A percentile compares a stretch with the other conserved stretches of the same genome.
These are phyloP conservation scores for Gymnogyps californianus DNA, from an alignment of 2,113 vertebrate genomes.

Conservation along the genomic window DNA sequence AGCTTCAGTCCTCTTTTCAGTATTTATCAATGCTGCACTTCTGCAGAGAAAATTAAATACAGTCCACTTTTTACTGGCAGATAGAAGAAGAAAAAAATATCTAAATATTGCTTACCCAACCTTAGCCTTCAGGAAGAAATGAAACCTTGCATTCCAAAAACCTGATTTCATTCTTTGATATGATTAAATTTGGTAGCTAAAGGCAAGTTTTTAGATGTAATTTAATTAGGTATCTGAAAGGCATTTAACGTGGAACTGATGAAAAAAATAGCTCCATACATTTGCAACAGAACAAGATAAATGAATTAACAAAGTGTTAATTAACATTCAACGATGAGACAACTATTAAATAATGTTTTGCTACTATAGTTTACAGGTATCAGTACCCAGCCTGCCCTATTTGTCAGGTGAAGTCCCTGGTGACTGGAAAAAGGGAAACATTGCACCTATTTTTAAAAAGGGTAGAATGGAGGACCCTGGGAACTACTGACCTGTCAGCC, in stretches of 20 bases:
- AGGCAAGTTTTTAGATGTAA: neutral
- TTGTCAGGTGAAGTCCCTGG: neutral
- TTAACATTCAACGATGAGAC: neutral
- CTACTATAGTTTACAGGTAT: neutral
- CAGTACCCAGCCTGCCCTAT: neutral
- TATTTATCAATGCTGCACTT: neutral
- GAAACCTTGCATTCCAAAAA: neutral
- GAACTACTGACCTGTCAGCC: no score
- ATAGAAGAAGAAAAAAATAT: neutral
- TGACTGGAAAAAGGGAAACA: neutral
- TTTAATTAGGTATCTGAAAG: neutral
- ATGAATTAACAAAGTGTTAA: neutral
- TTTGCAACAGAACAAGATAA: neutral
- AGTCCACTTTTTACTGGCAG: neutral
- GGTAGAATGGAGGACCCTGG: no score
- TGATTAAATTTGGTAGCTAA: neutral
- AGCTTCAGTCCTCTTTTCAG: neutral
- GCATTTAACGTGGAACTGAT: neutral
- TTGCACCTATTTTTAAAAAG: neutral
- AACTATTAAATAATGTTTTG: neutral
- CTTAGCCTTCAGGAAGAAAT: conserved; percentile 5
- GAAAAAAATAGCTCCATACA: neutral
- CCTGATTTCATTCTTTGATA: neutral
- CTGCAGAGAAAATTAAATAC: neutral
- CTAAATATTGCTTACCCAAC: neutral